These are phyloP conservation scores for Pavo muticus DNA, from an alignment of 2,113 vertebrate species.

Conservation along the genomic window DNA sequence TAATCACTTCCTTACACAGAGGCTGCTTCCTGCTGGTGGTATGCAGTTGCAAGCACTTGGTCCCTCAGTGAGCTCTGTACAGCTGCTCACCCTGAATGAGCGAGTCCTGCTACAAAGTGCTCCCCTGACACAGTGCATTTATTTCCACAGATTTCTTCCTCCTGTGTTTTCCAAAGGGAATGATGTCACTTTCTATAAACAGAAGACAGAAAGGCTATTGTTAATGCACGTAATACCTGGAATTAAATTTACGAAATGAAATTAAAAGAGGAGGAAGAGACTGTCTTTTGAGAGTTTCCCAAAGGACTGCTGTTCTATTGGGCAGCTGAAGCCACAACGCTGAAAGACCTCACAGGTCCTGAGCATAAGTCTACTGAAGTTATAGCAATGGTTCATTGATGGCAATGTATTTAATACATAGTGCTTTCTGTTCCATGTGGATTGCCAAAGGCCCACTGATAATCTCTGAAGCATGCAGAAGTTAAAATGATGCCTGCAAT, in stretches of 20 bases:
- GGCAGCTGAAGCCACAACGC: neutral
- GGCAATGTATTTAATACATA: neutral
- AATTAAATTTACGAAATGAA: neutral
- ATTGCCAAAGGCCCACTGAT: neutral
- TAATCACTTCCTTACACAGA: slow-evolving; percentile 71
- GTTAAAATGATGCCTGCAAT: neutral
- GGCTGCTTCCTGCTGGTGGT: slow-evolving; percentile 77
- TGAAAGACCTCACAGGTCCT: neutral
- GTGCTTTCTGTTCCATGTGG: neutral
- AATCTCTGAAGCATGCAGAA: neutral
- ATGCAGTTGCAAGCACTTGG: neutral
- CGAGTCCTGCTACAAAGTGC: neutral
- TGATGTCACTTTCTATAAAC: slow-evolving; percentile 29
- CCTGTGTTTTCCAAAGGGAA: neutral
- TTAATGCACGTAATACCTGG: neutral
- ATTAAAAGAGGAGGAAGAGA: neutral
- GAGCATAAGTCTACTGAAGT: neutral
- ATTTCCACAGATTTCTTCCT: neutral
- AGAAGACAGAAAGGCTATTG: slow-evolving; percentile 3
- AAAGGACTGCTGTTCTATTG: neutral
- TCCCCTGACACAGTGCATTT: neutral
- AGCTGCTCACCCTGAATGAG: neutral
- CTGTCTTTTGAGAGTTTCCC: neutral
- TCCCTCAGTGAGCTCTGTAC: slow-evolving; percentile 14
- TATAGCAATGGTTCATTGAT: neutral